Percentiles rank a stretch among this genome's conserved stretches.
Conservation (phyloP, 2,888 invertebrate genomes). For the Belgica antarctica region DNA sequence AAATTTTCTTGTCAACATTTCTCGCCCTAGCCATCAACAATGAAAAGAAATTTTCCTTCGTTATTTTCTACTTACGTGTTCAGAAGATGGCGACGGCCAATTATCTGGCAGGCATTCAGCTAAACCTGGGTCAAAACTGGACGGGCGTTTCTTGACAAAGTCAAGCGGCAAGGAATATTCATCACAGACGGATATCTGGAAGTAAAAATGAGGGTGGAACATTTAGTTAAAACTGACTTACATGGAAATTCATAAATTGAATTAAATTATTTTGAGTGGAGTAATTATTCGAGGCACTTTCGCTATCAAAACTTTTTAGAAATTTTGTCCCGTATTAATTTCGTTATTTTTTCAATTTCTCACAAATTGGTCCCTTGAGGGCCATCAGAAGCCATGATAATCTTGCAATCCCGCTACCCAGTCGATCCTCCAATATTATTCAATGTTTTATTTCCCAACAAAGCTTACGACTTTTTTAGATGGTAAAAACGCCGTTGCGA, state of each 20-base stretch:
- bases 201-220: slow-evolving; percentile 46
- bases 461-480: slow-evolving; percentile 4
- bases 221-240: slow-evolving; percentile 16
- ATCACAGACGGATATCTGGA: slow-evolving; percentile 80
- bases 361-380: slow-evolving; percentile 36
- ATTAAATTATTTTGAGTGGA: slow-evolving; percentile 12
- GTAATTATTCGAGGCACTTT: slow-evolving; percentile 6
- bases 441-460: slow-evolving; percentile 9
- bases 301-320: not conserved
- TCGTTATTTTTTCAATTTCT: slow-evolving; percentile 23
- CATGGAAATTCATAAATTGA: slow-evolving; percentile 24
- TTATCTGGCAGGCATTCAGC: slow-evolving; percentile 59
- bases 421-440: slow-evolving; percentile 3
- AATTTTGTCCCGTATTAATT: slow-evolving; percentile 12
- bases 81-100: slow-evolving; percentile 54
- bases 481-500: slow-evolving; percentile 16
- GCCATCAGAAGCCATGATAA: slow-evolving; percentile 36
- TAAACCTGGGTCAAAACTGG: slow-evolving; percentile 63
- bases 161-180: slow-evolving; percentile 85
- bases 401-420: not conserved
- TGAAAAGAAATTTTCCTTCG: too few species aligned
- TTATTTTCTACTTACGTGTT: slow-evolving; percentile 56
- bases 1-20: too few species aligned
- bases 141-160: slow-evolving; percentile 70
- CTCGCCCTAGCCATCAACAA: too few species aligned